Conservation (phyloP, 2,797 vertebrate genomes). For the Clamator glandarius region DNA sequence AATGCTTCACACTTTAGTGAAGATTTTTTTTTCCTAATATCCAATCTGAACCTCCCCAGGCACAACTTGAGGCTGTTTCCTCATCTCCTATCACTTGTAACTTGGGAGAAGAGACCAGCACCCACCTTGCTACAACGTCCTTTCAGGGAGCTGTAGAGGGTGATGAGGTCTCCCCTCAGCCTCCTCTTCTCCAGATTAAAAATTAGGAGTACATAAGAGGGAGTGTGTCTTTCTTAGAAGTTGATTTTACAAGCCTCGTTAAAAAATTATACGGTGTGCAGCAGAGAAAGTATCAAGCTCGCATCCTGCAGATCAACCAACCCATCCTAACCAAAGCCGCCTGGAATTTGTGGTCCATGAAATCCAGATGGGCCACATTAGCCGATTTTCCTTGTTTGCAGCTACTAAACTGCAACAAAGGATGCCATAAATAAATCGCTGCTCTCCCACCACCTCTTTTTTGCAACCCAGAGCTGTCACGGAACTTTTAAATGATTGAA, state of each 20-base stretch:
- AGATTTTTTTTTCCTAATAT: too few relatives aligned
- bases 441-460: not conserved
- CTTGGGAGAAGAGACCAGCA: too few relatives aligned
- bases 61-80: too few relatives aligned
- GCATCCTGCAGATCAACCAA: not conserved
- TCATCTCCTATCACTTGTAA: too few relatives aligned
- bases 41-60: too few relatives aligned
- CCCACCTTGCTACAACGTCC: too few relatives aligned
- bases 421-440: not conserved
- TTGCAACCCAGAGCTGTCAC: not conserved
- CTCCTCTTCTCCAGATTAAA: not conserved
- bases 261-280: not conserved
- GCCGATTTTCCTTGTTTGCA: not conserved
- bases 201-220: fast-evolving
- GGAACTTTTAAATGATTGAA: not conserved
- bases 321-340: not conserved
- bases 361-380: not conserved
- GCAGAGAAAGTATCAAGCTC: not conserved
- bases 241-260: not conserved
- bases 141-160: too few relatives aligned
- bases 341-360: not conserved
- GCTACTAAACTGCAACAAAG: not conserved
- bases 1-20: too few relatives aligned
- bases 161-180: too few relatives aligned
- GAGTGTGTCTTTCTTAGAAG: not conserved